A percentile compares a stretch with the other conserved stretches of the same genome.
Conservation (phyloP, 2,797 vertebrate genomes). For the Nothura maculosa region DNA sequence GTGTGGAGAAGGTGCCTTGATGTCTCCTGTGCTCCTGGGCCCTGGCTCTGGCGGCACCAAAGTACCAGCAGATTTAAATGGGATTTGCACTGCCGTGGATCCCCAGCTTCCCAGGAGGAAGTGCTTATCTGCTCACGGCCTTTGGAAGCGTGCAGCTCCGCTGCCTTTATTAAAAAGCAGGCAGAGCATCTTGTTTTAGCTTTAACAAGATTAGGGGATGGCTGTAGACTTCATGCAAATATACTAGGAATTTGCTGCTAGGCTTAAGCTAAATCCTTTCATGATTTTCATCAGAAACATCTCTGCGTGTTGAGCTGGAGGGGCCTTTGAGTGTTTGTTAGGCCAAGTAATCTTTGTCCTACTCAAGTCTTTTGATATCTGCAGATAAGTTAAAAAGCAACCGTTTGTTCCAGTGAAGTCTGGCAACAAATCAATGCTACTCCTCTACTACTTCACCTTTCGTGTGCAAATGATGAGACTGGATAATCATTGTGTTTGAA, state of each 20-base stretch:
- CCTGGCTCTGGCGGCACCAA: not conserved
- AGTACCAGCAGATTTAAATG: not conserved
- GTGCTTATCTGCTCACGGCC: not conserved
- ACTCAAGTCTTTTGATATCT: conserved; percentile 58
- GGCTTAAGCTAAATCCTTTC: conserved; percentile 45
- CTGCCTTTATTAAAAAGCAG: conserved; percentile 1
- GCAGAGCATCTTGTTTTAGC: not conserved
- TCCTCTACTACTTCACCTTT: conserved; percentile 44
- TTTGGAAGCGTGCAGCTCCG: not conserved
- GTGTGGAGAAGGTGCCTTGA: not conserved
- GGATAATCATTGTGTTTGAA: conserved; percentile 32
- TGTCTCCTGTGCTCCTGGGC: not conserved
- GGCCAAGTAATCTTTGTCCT: conserved; percentile 39
- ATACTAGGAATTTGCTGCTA: conserved; percentile 19
- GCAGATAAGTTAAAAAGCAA: conserved; percentile 60
- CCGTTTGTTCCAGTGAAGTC: conserved; percentile 49
- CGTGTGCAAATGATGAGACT: conserved; percentile 60
- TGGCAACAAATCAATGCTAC: conserved; percentile 39
- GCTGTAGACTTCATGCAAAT: not conserved
- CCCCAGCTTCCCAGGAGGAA: not conserved
- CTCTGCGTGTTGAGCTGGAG: conserved; percentile 22
- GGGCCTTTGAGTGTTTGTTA: conserved; percentile 39
- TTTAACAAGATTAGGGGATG: conserved; percentile 13
- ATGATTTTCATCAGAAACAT: conserved; percentile 31
- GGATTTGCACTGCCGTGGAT: fast-evolving